Evolutionary conservation across 2,113 vertebrate genomes (phyloP).

Genomic region (Oreochromis niloticus): DNA sequence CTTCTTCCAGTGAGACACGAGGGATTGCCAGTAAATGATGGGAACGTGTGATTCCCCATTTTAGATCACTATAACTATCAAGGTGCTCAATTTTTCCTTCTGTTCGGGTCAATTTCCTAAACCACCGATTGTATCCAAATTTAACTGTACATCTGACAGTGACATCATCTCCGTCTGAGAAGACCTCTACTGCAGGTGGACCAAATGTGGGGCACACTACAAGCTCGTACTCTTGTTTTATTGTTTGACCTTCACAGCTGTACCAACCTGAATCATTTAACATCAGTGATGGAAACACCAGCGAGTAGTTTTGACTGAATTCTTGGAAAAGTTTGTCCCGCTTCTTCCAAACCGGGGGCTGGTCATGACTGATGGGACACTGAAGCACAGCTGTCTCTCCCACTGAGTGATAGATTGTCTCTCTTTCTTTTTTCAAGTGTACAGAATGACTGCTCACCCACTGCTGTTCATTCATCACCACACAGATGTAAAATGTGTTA

Average conservation of each 20-base stretch:
- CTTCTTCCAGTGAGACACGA: background rate
- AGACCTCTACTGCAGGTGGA: background rate
- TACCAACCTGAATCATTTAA: background rate
- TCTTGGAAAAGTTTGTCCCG: too few species aligned
- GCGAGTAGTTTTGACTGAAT: background rate
- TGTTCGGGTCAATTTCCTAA: background rate
- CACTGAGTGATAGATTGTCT: too few species aligned
- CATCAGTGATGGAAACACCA: background rate
- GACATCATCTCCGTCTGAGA: background rate
- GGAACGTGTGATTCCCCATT: too few species aligned
- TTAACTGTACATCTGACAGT: background rate
- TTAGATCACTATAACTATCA: background rate
- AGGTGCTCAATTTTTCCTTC: background rate
- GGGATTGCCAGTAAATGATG: background rate
- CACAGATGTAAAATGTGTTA: too few species aligned
- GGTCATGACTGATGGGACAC: background rate
- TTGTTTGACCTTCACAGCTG: background rate
- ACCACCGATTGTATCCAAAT: too few species aligned
- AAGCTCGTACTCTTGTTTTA: background rate
- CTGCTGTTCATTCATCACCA: too few species aligned
- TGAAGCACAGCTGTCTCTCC: too few species aligned
- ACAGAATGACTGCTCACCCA: rapidly evolving
- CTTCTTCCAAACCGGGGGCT: too few species aligned
- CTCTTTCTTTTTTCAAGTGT: too few species aligned
- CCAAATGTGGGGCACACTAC: background rate